Base-by-base conservation (phyloP, 2,113 vertebrate genomes). In the Zosterops borbonicus region DNA sequence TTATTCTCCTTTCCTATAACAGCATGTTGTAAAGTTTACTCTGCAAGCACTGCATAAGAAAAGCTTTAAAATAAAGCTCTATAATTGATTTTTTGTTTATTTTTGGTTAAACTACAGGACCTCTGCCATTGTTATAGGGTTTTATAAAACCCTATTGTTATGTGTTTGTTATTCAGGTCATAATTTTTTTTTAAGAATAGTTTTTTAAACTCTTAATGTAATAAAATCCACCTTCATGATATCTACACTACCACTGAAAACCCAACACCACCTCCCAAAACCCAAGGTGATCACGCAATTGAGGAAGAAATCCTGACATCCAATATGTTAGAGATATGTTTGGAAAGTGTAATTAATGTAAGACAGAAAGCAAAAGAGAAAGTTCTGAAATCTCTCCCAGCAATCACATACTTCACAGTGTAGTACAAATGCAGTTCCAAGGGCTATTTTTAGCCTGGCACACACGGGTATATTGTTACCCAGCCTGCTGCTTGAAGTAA, bases 371-470 rank as follows among this genome's bases (percentile, higher is more conserved):
- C 4, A 6, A 65, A 89, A 91, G 78, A 53, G 63, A 77, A 94
- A 96, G 94, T 92, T 90, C 68, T 94, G 95, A 95, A 97, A 91
- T 78, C 93, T 95, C 91, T 84, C 94, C 92, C 76, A 84, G 87
- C 14, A 25, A 83, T 95, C 94, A 71, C 87, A 85, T 19, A 91
- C 91, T 93, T 93, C 80, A 60, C 84, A 87, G 87, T 9, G 10
- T 42, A 75, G 87, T 87, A 87, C 62, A 90, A 95, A 82, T n/a
- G 65, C 94, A 65, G 75, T 69, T 94, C 89, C 94, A 73, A 70
- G 2, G 63, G 87, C 76, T 97, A 97, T 97, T 96, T 97, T 97
- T 94, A 96, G 92, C 91, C 87, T 91, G 88, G 92, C 91, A 92
- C 92, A 92, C 92, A 83, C 39, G 44, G 86, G 89, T 80, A 63